Percentiles rank a stretch among this genome's conserved stretches.
Evolutionary conservation across 2,888 invertebrate species (phyloP).

Genomic region (Ophonus ardosiacus): DNA sequence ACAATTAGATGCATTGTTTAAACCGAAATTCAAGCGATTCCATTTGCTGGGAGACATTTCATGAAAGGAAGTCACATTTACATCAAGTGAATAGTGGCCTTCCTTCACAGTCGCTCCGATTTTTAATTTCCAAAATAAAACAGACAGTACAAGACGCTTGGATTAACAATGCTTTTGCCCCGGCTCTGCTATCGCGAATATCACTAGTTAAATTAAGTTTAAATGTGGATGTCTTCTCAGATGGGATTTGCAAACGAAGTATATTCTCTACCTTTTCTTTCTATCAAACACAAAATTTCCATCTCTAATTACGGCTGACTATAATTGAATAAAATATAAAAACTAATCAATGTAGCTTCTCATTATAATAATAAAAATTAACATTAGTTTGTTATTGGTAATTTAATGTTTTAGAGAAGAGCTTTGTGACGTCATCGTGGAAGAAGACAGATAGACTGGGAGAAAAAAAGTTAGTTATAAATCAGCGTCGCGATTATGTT

Average conservation of each 20-base stretch:
- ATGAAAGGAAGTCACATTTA: conserved; percentile 52
- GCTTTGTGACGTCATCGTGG: too few relatives aligned
- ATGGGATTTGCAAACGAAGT: conserved; percentile 13
- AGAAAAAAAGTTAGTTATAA: too few relatives aligned
- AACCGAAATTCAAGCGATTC: conserved; percentile 45
- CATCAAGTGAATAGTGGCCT: conserved; percentile 47
- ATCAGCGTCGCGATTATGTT: too few relatives aligned
- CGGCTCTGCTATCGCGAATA: conserved; percentile 12
- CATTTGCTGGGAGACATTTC: conserved; percentile 30
- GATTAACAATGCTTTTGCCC: not conserved
- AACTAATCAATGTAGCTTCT: too few relatives aligned
- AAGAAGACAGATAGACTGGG: too few relatives aligned
- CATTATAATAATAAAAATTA: too few relatives aligned
- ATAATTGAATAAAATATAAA: too few relatives aligned
- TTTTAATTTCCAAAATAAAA: conserved; percentile 49
- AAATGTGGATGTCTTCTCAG: conserved; percentile 35
- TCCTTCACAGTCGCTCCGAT: conserved; percentile 8
- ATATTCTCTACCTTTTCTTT: not conserved
- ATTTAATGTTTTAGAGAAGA: too few relatives aligned
- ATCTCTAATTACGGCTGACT: not conserved
- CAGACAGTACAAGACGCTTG: not conserved
- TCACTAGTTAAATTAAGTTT: conserved; percentile 30
- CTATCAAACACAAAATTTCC: not conserved
- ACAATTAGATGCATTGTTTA: conserved; percentile 56
- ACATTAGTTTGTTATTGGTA: too few relatives aligned